Conservation (phyloP, 1,140 invertebrate genomes). For the Monomorium pharaonis region DNA sequence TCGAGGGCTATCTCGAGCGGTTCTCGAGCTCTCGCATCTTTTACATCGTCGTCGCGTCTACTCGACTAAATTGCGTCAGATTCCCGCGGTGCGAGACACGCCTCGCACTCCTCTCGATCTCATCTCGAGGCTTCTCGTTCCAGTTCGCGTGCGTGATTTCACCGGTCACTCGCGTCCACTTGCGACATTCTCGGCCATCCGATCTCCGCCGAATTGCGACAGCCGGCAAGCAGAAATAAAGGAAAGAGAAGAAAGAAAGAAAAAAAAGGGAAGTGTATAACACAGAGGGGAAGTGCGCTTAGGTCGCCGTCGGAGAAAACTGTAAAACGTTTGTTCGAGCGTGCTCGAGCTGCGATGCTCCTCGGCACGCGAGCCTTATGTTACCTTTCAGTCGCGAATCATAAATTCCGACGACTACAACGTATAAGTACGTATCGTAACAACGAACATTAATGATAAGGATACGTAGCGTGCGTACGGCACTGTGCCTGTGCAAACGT, state of each 20-base stretch:
- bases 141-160: conserved; percentile 66
- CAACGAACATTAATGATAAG: conserved; percentile 28
- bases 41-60: conserved; percentile 25
- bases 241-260: background rate
- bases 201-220: conserved; percentile 61
- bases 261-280: background rate
- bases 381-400: conserved; percentile 53
- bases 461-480: conserved; percentile 21
- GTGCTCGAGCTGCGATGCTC: conserved; percentile 23
- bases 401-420: conserved; percentile 43
- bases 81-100: conserved; percentile 30
- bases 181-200: conserved; percentile 13
- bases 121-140: conserved; percentile 60
- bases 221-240: conserved; percentile 37
- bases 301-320: conserved; percentile 18
- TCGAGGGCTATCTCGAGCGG: background rate
- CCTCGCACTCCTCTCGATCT: conserved; percentile 56
- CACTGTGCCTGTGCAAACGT: conserved; percentile 10
- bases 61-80: conserved; percentile 47
- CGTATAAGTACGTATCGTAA: conserved; percentile 32
- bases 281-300: background rate
- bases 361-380: conserved; percentile 34
- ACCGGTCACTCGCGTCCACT: conserved; percentile 40
- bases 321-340: conserved; percentile 25
- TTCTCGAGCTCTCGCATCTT: conserved; percentile 31